Percentiles rank a stretch among this genome's conserved stretches.
Evolutionary conservation across 2,113 vertebrate genomes (phyloP).

Genomic region (Cavia porcellus): DNA sequence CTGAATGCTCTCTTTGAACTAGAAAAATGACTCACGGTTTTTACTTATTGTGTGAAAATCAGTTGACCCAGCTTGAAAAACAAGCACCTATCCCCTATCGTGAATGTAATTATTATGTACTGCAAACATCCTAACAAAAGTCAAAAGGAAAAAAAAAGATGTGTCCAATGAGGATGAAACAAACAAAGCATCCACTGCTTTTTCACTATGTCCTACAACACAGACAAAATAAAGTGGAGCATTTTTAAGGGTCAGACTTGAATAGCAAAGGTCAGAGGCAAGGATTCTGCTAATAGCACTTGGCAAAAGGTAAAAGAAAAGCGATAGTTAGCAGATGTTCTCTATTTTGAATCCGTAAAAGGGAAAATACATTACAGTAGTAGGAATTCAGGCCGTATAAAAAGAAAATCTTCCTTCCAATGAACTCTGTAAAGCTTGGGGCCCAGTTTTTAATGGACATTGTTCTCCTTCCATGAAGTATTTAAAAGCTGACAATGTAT

Average conservation of each 20-base stretch:
- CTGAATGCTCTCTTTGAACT: neutral
- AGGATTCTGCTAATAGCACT: constrained; percentile 49
- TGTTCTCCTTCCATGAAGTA: constrained; percentile 31
- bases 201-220: neutral
- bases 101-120: neutral
- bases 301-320: constrained; percentile 69
- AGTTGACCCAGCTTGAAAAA: neutral
- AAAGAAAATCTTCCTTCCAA: constrained; percentile 45
- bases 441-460: neutral
- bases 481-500: constrained; percentile 25
- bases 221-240: constrained; percentile 39
- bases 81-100: neutral
- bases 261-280: constrained; percentile 59
- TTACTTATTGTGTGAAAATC: neutral
- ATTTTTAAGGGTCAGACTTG: constrained; percentile 54
- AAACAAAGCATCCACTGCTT: neutral
- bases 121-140: neutral
- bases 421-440: constrained; percentile 54
- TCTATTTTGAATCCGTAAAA: constrained; percentile 58
- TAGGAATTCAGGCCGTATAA: constrained; percentile 74
- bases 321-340: constrained; percentile 69
- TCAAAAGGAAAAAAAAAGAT: neutral
- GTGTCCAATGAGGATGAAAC: neutral
- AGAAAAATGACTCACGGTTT: neutral
- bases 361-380: constrained; percentile 67